Base-by-base conservation (phyloP, 2,113 vertebrate genomes). In the Chionis minor region DNA sequence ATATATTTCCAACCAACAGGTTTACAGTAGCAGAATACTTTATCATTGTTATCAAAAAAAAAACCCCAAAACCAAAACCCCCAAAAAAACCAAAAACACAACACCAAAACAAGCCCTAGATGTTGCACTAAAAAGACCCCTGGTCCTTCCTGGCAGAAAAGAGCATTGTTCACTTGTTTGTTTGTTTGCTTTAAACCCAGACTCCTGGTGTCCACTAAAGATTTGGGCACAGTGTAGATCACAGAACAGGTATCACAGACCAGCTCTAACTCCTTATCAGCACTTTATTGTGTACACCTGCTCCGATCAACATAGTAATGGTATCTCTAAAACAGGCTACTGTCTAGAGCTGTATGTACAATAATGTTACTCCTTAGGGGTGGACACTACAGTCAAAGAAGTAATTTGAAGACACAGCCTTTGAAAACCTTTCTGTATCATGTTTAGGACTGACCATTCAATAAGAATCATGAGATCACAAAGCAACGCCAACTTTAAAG, bases 21-120 rank as follows among this genome's bases (percentile, higher is more conserved):
- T 83, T 70, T 80, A 44, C 7, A 81, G 22, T 2, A 30, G 38
- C 49, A 75, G 20, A 78, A 9, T 5, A 47, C 2, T 62, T 80
- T 1, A 70, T 17, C 23, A 35, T 0, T 54, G 3, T 14, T 28
- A 82, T 3, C 14, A 74, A 52, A 4, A 14, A 35, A 27, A 55
- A 59, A 56, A 17, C 38, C 38, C 38, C 12, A 44, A 44, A 44
- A 44, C 42, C 42, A 32, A n/a, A n/a, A n/a, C n/a, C n/a, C n/a
- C n/a, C n/a, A n/a, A 54, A 30, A 23, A 1, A 21, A 38, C 38
- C 38, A 38, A 49, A 52, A 40, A 18, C 0, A 26, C 26, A 14
- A 54, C 12, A 27, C 14, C 1, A 35, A 86, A 14, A n/a, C 5
- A 17, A 2, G 13, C 1, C 20, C 21, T 28, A 40, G 15, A 27